Conservation (phyloP, 2,797 vertebrate genomes). For the Meda fulgida region DNA sequence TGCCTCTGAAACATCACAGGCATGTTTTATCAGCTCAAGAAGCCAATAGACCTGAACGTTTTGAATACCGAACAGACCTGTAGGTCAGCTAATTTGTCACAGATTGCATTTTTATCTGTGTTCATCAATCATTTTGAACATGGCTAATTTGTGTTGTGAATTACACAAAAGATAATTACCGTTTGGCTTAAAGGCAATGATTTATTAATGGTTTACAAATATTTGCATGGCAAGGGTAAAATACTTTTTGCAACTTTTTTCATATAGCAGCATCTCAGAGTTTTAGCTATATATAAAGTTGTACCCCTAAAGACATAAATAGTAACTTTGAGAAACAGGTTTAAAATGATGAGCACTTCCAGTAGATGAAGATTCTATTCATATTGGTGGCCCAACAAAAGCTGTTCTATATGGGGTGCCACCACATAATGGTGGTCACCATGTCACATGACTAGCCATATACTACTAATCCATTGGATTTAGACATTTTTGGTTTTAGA, state of each 20-base stretch:
- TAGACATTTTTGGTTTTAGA: background rate
- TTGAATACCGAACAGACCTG: slow-evolving; percentile 18
- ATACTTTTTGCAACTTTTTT: background rate
- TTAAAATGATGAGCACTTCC: background rate
- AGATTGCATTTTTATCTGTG: slow-evolving; percentile 46
- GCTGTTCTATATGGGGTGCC: background rate
- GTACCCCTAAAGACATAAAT: background rate
- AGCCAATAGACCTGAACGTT: slow-evolving; percentile 33
- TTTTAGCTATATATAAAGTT: background rate
- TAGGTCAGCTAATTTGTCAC: slow-evolving; percentile 47
- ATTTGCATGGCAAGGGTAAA: slow-evolving; percentile 13
- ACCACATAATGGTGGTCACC: background rate
- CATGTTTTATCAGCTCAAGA: slow-evolving; percentile 46
- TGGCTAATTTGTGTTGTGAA: slow-evolving; percentile 26
- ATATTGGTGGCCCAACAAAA: background rate
- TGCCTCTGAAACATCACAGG: slow-evolving; percentile 40
- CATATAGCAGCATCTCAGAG: background rate
- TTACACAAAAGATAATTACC: slow-evolving; percentile 27
- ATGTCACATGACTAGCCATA: background rate
- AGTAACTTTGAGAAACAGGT: background rate
- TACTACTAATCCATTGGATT: background rate
- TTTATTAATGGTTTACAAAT: slow-evolving; percentile 40
- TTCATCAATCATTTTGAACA: slow-evolving; percentile 37
- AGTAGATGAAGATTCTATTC: background rate
- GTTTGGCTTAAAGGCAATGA: background rate